Evolutionary conservation across 2,888 invertebrate species (phyloP), one percentile per base, ranked within the genome.

Genomic region (Luperina testacea): DNA sequence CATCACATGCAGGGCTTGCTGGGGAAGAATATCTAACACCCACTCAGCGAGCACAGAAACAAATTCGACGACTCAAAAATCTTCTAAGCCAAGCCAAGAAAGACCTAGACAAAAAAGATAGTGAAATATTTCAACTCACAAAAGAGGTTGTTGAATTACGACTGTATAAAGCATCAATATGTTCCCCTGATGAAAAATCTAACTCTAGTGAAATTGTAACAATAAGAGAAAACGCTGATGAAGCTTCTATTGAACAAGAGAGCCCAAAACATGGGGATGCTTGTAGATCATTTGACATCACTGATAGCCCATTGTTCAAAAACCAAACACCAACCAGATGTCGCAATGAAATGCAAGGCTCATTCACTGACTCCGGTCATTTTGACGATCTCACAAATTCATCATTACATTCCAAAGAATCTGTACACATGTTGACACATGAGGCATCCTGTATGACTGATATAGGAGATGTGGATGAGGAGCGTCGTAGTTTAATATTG

Each of bases 21-120:
- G 98, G 98, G 68, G 98, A 98, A 82, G 98, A 98, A 90, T 99
- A 99, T 94, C 97, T 99, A 79, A 99, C 99, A 74, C 99, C 99
- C 24, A 99, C 99, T 1, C 99, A 99, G 93, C 97, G 99, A 82
- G 98, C 98, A 17, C 98, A 98, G 90, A 97, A 98, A 88, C 98
- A 98, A 94, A 98, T 99, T 61, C 97, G 98, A 82, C 97, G 98
- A 79, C 97, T 99, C 45, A 98, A 98, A 96, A 97, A 97, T 80
- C 95, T 98, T 8, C 96, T 98, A 70, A 97, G 97, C 83, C 98
- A 98, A 89, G 98, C 98, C 17, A 98, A 98, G 82, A 97, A 97
- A 90, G 98, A 98, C 91, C 97, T 98, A 77, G 98, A 98, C 81
- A 98, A 98, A 84, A 98, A 98, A 93, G 98, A 99, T 91, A 98